Evolutionary conservation across 2,113 vertebrate genomes (phyloP), one percentile per base, ranked within the genome.

Genomic region (Anser cygnoides): DNA sequence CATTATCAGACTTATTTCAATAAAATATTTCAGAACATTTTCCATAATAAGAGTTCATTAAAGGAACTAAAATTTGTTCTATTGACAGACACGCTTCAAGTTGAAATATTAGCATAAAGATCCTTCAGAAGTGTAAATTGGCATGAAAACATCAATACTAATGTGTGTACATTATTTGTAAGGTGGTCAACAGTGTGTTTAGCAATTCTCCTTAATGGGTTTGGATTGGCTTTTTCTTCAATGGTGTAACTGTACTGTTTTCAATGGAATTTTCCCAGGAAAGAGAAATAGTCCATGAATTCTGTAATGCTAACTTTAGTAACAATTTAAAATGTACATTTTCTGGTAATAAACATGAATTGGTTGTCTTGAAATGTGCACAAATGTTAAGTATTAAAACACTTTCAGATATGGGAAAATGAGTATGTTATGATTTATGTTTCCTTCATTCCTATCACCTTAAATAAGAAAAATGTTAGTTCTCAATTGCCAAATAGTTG

Each of bases 401-500:
- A 90, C 57, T 33, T 81, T 82, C 29, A 75, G 90, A 66, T 87
- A 94, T 8, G 43, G 87, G 46, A 84, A 94, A 96, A 91, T 91
- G 90, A 91, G 79, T 94, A 85, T 8, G 6, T 87, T 94, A 66
- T 97, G 96, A 97, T 97, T 97, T 97, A 97, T 96, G 94, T 54
- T 70, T 89, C 96, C 92, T 91, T 97, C 97, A 97, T 76, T 95
- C 96, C 95, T 92, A 92, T 97, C 96, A 91, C 83, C 92, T 95
- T 92, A 96, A 98, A 96, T 94, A 96, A 97, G 97, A 97, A 96
- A 96, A 97, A 97, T 92, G 92, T 31, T 89, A 55, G 77, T 58
- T 95, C 91, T 95, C 91, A 75, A 35, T 93, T 86, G 95, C 95
- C 95, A 93, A 95, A 62, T 80, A 96, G 87, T 58, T 66, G 73